Evolutionary conservation across 1,140 invertebrate genomes (phyloP).

Genomic region (Panulirus ornatus): DNA sequence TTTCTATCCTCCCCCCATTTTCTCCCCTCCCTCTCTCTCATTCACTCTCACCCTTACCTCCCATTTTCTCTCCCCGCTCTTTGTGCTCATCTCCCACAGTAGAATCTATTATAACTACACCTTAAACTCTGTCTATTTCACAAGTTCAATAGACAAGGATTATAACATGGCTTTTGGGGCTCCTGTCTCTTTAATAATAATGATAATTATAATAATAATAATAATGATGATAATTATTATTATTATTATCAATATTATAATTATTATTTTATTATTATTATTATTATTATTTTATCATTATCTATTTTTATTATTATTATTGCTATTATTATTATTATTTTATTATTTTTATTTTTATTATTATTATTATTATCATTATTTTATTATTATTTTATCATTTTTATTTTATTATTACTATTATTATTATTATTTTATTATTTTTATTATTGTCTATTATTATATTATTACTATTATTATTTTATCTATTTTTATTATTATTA

Average conservation of each 20-base stretch:
- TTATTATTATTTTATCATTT: background rate
- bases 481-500: too few species aligned
- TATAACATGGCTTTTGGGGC: too few species aligned
- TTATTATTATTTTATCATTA: background rate
- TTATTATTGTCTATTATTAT: background rate
- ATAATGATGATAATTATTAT: too few species aligned
- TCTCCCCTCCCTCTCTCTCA: background rate
- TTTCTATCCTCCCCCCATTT: background rate
- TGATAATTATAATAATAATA: too few species aligned
- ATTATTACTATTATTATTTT: background rate
- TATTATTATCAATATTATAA: too few species aligned
- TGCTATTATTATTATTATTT: background rate
- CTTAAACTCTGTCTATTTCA: too few species aligned
- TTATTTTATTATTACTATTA: background rate
- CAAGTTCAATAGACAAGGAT: too few species aligned
- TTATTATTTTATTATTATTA: background rate
- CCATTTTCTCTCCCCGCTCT: background rate
- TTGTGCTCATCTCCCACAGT: too few species aligned
- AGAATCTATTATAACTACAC: too few species aligned
- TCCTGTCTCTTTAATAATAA: too few species aligned
- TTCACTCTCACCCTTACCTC: background rate
- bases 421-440: background rate
- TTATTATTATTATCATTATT: background rate
- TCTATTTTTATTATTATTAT: background rate
- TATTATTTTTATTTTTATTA: background rate